Percentiles rank a stretch among this genome's conserved stretches.
phyloP scores from a whole-genome alignment of 2,113 vertebrate species.

The Chrysochloris asiatica region DNA sequence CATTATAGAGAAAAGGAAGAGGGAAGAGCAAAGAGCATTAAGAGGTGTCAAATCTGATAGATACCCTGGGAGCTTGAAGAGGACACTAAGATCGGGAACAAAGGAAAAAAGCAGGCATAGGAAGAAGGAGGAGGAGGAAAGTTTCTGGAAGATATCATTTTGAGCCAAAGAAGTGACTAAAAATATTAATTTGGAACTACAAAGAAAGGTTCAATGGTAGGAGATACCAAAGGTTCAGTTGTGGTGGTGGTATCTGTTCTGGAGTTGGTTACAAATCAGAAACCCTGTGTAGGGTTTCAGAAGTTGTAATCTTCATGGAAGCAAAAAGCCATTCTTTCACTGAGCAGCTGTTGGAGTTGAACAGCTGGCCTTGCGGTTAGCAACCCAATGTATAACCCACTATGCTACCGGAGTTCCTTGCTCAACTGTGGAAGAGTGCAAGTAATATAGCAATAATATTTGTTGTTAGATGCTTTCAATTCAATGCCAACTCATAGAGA shows the following conservation, averaged over 20 bases:
- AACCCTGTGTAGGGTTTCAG: too few relatives aligned
- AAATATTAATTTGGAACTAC: background rate
- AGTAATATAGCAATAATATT: background rate
- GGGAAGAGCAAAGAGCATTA: background rate
- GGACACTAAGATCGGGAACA: background rate
- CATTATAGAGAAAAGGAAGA: background rate
- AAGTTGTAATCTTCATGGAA: background rate
- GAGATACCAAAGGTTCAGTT: too few relatives aligned
- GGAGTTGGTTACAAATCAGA: too few relatives aligned
- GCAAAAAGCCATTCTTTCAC: too few relatives aligned
- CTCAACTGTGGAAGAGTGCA: background rate
- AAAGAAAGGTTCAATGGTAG: background rate
- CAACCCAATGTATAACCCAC: too few relatives aligned
- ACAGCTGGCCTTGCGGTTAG: too few relatives aligned
- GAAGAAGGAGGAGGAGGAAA: background rate
- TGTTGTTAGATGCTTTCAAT: background rate
- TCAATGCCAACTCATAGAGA: background rate
- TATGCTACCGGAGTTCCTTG: too few relatives aligned
- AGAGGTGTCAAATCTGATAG: background rate
- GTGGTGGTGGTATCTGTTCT: too few relatives aligned
- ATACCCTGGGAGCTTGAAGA: background rate
- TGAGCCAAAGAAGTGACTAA: background rate
- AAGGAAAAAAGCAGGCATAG: background rate
- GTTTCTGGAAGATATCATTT: background rate
- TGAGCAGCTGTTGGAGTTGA: too few relatives aligned